Evolutionary conservation across 2,797 vertebrate species (phyloP), one percentile per base, ranked within the genome.

Genomic region (Cuniculus paca): DNA sequence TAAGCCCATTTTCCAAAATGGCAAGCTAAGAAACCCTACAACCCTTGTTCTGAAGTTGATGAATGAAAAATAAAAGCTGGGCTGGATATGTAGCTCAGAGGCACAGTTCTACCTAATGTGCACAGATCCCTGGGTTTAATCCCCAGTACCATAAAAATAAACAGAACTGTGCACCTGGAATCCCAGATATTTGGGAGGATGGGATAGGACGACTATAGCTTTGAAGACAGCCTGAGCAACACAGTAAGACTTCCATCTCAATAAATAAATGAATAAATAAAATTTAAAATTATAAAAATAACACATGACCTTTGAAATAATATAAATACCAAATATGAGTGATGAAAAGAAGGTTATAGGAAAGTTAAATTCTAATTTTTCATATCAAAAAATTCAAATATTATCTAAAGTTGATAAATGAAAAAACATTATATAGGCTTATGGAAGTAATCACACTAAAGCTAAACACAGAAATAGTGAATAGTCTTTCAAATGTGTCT

Each of bases 281-380:
- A 54, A 54, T 54, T 54, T 42, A 74, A 74, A 92, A 86, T 60
- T 89, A 92, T 72, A 95, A 90, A 92, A 48, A 42, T 83, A 70
- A 54, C 74, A 28, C 77, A 52, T 72, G 17, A 79, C 74, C 84
- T 79, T 48, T 26, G 54, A 92, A 92, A 74, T 48, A 95, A 85
- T 75, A 74, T 50, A 84, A 91, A 56, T 70, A 87, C 45, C 52
- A 90, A 94, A 81, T 72, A 95, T 11, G 6, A 68, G 11, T 36
- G 52, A 80, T 39, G 6, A 58, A 80, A 54, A 80, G 7, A 7
- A 80, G 20, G 50, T 22, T 10, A 77, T 8, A 39, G 20, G n/a
- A 52, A 56, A 80, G 52, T 79, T 79, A 90, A 92, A 60, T 87
- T 87, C 17, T 94, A 74, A 58, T 74, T 90, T 95, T 94, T 94